Evolutionary conservation across 2,113 vertebrate genomes (phyloP).

Genomic region (Callipepla squamata): DNA sequence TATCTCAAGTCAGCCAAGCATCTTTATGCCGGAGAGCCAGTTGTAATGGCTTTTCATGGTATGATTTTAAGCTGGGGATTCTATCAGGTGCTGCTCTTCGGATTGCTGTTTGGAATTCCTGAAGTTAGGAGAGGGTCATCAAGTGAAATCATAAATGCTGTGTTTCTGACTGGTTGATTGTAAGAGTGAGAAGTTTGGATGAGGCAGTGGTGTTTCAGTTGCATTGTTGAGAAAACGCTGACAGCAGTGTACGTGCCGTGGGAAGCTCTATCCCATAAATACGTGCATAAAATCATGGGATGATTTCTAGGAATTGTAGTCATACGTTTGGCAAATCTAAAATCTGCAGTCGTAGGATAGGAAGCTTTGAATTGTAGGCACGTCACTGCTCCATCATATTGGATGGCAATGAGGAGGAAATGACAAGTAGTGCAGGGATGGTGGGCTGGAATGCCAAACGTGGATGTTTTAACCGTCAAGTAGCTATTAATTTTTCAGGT

Average conservation of each 20-base stretch:
- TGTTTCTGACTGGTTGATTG: not conserved
- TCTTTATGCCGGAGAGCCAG: not conserved
- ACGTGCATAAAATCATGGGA: not conserved
- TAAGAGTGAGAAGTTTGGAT: not conserved
- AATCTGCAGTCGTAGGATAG: not conserved
- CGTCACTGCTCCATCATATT: not conserved
- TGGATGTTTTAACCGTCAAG: not conserved
- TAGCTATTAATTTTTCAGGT: not conserved
- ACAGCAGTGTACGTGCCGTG: not conserved
- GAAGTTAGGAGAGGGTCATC: not conserved
- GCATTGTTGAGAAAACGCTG: not conserved
- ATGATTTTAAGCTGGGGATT: not conserved
- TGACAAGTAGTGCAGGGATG: not conserved
- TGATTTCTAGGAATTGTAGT: not conserved
- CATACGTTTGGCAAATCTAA: not conserved
- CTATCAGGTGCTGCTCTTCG: slow-evolving; percentile 26
- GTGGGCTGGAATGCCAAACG: slow-evolving; percentile 1
- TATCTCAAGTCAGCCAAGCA: not conserved
- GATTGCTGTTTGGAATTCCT: not conserved
- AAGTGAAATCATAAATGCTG: not conserved
- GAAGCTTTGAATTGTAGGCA: not conserved
- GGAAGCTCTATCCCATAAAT: not conserved
- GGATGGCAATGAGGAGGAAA: not conserved
- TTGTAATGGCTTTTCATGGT: not conserved
- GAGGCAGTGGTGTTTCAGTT: not conserved